Evolutionary conservation across 2,888 invertebrate genomes (phyloP), one percentile per base, ranked within the genome.

Genomic region (Thymelicus lineola): DNA sequence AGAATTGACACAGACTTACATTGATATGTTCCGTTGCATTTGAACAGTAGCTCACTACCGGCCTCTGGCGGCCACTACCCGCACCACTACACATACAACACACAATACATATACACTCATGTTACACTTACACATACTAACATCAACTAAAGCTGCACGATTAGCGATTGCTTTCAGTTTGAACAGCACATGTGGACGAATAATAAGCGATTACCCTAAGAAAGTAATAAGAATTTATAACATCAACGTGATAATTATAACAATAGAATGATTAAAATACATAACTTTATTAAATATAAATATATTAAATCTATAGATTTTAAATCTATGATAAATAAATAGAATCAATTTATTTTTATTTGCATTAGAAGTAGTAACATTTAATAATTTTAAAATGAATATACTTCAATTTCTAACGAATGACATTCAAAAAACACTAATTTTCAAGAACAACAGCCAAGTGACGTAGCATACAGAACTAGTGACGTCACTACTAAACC

Each of bases 1-100:
- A 80, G 78, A 91, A 89, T 90, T 88, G 87, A 91, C 91, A 90
- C 82, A 74, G 74, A 85, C 82, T 83, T 85, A 75, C 70, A 74
- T 72, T 83, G 83, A 87, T 85, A 88, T 88, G 86, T 83, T 79
- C 53, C 20, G 61, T 68, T 68, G 55, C 62, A 53, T 57, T 57
- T 62, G 38, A 57, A 68, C 68, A 60, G 62, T 20, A 55, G 46
- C 55, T 20, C 20, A 48, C 62, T 62, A 62, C 36, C 35, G n/a
- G 15, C 15, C 50, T 9, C 15, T 3, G 9, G 0, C 20, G 20
- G 6, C 53, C 20, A 9, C 53, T 20, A 53, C 12, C 15, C 5
- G 28, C 28, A 48, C 48, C 55, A 66, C 59, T 42, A 48, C 12
- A 15, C 7, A 4, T 45, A 48, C n/a, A 1, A 53, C 20, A 53